phyloP scores from a whole-genome alignment of 2,888 invertebrate species.

The Dynastes maya region DNA sequence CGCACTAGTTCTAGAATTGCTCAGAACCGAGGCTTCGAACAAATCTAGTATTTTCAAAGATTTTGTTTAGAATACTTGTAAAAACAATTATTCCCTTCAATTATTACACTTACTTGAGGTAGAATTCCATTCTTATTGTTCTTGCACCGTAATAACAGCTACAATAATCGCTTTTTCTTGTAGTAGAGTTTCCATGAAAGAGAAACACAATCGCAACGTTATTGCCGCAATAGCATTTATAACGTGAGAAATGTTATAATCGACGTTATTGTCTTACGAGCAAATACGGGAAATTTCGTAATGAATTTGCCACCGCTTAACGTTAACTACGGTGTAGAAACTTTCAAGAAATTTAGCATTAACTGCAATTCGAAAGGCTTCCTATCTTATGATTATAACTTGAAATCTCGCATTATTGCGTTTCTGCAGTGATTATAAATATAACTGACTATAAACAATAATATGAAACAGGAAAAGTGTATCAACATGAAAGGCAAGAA shows the following conservation, averaged over 20 bases:
- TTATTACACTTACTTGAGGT: too few relatives aligned
- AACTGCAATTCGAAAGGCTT: background rate
- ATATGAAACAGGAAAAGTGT: background rate
- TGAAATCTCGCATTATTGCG: background rate
- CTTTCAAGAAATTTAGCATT: slow-evolving; percentile 1
- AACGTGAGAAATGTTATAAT: slow-evolving; percentile 17
- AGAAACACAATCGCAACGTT: background rate
- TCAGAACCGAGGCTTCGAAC: too few relatives aligned
- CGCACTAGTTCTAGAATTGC: too few relatives aligned
- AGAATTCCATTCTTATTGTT: too few relatives aligned
- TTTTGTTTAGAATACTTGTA: too few relatives aligned
- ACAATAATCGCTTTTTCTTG: too few relatives aligned
- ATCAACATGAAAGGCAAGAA: background rate
- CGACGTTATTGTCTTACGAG: background rate
- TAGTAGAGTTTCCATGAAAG: background rate
- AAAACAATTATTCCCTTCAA: too few relatives aligned
- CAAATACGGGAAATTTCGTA: slow-evolving; percentile 4
- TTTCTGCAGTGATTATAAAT: background rate
- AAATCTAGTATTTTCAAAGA: too few relatives aligned
- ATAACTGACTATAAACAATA: too few relatives aligned
- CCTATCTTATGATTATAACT: background rate
- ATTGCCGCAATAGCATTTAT: background rate
- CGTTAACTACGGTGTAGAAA: slow-evolving; percentile 4
- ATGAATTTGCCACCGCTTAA: slow-evolving; percentile 1
- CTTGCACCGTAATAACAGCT: too few relatives aligned